These are phyloP conservation scores for Drosophila prosaltans DNA, from an alignment of 1,140 invertebrate species.

Conservation along the genomic window DNA sequence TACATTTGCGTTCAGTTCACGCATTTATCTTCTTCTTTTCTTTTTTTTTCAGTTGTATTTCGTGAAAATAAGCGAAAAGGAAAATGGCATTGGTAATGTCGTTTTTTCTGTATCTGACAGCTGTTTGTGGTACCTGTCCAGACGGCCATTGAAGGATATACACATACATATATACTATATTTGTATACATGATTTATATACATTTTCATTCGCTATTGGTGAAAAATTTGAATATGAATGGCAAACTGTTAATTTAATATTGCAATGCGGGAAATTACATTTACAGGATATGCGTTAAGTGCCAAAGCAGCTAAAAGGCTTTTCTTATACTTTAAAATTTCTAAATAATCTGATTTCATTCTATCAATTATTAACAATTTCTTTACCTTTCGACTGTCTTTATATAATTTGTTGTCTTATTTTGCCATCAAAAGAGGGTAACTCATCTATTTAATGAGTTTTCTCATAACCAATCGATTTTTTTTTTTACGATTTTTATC, in stretches of 20 bases:
- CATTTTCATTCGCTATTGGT: constrained; percentile 29
- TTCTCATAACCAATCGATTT: no score
- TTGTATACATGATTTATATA: constrained; percentile 19
- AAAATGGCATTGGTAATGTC: constrained; percentile 45
- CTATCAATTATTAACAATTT: no score
- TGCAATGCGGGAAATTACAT: constrained; percentile 63
- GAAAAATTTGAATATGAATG: constrained; percentile 34
- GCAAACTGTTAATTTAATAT: constrained; percentile 67
- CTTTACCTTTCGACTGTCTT: no score
- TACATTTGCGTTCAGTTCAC: constrained; percentile 66
- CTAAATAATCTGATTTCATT: background rate
- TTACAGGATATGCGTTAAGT: constrained; percentile 42
- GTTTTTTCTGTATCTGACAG: constrained; percentile 46
- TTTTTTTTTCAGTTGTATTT: background rate
- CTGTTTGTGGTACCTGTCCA: constrained; percentile 52
- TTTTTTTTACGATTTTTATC: no score
- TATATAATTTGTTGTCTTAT: no score
- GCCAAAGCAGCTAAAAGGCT: constrained; percentile 28
- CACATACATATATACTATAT: background rate
- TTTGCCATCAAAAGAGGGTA: no score
- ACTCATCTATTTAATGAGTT: no score
- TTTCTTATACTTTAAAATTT: constrained; percentile 39
- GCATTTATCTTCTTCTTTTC: constrained; percentile 30
- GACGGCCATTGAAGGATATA: constrained; percentile 41
- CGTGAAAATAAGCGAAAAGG: constrained; percentile 22